phyloP scores from a whole-genome alignment of 92 coral and sea anemone species.

The Epizoanthus scotinus region DNA sequence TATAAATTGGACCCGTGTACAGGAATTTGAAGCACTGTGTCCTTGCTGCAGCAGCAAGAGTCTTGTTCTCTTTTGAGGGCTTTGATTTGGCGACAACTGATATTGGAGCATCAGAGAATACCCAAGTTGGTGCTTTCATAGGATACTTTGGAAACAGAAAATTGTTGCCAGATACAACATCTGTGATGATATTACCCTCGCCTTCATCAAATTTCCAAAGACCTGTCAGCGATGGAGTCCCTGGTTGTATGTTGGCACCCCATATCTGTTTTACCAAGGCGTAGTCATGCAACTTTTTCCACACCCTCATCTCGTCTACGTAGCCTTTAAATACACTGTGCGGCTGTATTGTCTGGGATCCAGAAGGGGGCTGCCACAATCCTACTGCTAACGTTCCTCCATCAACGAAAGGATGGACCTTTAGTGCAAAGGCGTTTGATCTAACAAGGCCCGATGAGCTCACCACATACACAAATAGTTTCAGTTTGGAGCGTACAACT shows the following conservation, averaged over 20 bases:
- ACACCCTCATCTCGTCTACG: constrained; percentile 64
- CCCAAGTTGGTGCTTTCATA: constrained; percentile 59
- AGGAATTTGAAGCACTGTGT: constrained; percentile 44
- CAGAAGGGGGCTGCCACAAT: constrained; percentile 73
- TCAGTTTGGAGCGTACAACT: constrained; percentile 37
- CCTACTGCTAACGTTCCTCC: constrained; percentile 66
- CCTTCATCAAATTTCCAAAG: constrained; percentile 71
- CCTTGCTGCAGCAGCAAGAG: constrained; percentile 43
- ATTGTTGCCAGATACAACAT: constrained; percentile 48
- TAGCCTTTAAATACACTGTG: constrained; percentile 44
- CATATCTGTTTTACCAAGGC: constrained; percentile 60
- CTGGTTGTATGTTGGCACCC: constrained; percentile 55
- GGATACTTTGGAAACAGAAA: constrained; percentile 55
- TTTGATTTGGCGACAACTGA: constrained; percentile 20
- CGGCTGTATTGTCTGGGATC: constrained; percentile 41
- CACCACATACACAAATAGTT: constrained; percentile 57
- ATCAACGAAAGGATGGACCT: constrained; percentile 35
- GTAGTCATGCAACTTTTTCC: constrained; percentile 57
- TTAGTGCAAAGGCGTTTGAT: constrained; percentile 43
- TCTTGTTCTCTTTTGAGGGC: constrained; percentile 46
- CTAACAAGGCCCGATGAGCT: constrained; percentile 48
- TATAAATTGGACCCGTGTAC: constrained; percentile 41
- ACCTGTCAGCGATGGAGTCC: constrained; percentile 47
- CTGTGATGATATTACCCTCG: constrained; percentile 47
- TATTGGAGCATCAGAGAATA: constrained; percentile 66